Base-by-base conservation (phyloP, 2,113 vertebrate genomes). In the Scytalopus superciliaris region DNA sequence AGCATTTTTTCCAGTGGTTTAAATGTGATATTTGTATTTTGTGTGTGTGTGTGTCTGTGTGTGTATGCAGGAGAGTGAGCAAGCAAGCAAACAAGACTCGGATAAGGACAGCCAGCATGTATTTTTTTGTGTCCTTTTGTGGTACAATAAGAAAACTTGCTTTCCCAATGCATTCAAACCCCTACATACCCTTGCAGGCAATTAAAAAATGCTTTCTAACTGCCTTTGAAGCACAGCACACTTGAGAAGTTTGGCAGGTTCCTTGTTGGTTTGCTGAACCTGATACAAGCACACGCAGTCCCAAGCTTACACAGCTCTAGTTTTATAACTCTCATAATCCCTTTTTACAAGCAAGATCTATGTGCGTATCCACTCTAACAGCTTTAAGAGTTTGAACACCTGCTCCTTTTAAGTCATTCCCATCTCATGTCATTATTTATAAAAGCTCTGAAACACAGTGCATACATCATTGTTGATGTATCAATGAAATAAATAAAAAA, bases 301-400 rank as follows among this genome's bases (percentile, higher is more conserved):
- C 42, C 59, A 91, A 39, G 40, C 56, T 94, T 84, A 79, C 7
- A 60, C 23, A 74, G 37, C 28, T 74, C 49, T 74, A 55, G 19
- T 67, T 87, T 86, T 89, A 50, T 44, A 94, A 69, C 25, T 78
- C 81, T 50, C 87, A 66, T 31, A 92, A 76, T 77, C 44, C 63
- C 35, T 69, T 89, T 95, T 91, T 87, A 79, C 50, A 91, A 74
- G 70, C 7, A 37, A 97, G 70, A 92, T 68, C 53, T n/a, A 39
- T 59, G 33, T 79, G 19, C 53, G 25, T 72, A 74, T 70, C 47
- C 39, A 74, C 44, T 88, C 40, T 90, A 69, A 84, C 52, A 95
- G 72, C 53, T 88, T 92, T 84, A 81, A 88, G 68, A 80, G n/a
- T 80, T 68, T 93, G 84, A 95, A 87, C 90, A 96, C 33, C 84